Conservation (phyloP, 2,888 invertebrate genomes). For the Perizoma flavofasciatum region DNA sequence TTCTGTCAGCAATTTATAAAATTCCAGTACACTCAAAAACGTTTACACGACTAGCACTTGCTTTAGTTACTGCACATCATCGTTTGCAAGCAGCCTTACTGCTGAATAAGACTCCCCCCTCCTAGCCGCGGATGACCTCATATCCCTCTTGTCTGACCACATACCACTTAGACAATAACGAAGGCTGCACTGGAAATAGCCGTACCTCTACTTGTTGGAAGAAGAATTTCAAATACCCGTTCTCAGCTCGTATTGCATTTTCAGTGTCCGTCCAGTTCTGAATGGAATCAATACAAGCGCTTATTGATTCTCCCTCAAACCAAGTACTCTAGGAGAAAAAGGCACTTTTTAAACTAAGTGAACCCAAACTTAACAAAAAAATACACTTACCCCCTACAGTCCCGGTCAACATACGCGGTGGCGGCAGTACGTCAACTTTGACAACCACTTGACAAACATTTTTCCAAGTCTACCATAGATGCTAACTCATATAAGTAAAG, state of each 20-base stretch:
- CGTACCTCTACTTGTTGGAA: slow-evolving; percentile 14
- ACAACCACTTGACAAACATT: too few relatives aligned
- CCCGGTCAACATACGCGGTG: too few relatives aligned
- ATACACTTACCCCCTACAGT: too few relatives aligned
- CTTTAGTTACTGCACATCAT: slow-evolving; percentile 1
- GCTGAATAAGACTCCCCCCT: slow-evolving; percentile 23
- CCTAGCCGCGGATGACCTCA: slow-evolving; percentile 48
- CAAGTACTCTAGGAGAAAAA: too few relatives aligned
- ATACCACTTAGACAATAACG: slow-evolving; percentile 44
- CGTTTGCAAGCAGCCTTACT: slow-evolving; percentile 9
- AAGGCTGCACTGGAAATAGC: slow-evolving; percentile 33
- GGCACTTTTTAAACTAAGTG: too few relatives aligned
- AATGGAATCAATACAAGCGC: neutral
- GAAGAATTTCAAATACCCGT: slow-evolving; percentile 20
- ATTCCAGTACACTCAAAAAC: too few relatives aligned
- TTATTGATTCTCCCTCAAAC: neutral
- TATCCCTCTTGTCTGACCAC: slow-evolving; percentile 47
- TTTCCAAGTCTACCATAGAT: too few relatives aligned
- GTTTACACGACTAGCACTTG: neutral
- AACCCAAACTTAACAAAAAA: too few relatives aligned
- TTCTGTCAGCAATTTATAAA: too few relatives aligned
- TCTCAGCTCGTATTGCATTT: slow-evolving; percentile 1
- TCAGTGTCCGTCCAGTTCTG: neutral
- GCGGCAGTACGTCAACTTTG: too few relatives aligned
- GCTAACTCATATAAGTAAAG: too few relatives aligned